Percentiles rank a stretch among this genome's conserved stretches.
phyloP scores from a whole-genome alignment of 2,888 invertebrate species.

The Andrena trimmerana region DNA sequence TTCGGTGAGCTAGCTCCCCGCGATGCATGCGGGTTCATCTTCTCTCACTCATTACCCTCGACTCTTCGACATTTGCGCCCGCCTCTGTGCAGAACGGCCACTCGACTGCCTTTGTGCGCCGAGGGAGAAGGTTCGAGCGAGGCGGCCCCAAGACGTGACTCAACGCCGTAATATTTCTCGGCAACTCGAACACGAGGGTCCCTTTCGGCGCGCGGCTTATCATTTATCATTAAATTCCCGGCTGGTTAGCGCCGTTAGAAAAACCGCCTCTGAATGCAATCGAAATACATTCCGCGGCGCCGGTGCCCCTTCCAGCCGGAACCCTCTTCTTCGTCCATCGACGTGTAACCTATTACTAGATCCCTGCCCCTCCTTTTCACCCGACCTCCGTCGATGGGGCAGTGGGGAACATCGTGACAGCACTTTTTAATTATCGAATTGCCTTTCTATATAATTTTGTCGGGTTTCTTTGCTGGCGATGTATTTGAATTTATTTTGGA shows the following conservation, averaged over 20 bases:
- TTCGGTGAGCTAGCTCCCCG: constrained; percentile 2
- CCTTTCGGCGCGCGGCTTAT: constrained; percentile 57
- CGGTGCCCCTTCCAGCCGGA: background rate
- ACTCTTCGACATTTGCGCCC: constrained; percentile 65
- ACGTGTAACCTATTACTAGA: background rate
- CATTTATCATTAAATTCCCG: constrained; percentile 71
- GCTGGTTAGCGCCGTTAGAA: constrained; percentile 29
- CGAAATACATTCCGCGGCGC: constrained; percentile 44
- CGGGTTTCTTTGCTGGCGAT: too few species aligned
- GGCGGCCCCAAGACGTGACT: constrained; percentile 66
- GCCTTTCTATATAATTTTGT: too few species aligned
- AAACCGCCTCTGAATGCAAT: constrained; percentile 47
- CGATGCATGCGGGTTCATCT: constrained; percentile 56
- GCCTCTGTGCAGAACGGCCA: constrained; percentile 22
- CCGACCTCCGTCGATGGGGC: background rate
- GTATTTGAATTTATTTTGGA: too few species aligned
- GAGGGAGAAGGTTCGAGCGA: constrained; percentile 29
- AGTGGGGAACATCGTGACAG: too few species aligned
- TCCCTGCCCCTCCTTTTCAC: background rate
- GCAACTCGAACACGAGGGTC: constrained; percentile 50
- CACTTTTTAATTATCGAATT: too few species aligned
- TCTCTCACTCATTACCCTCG: constrained; percentile 66
- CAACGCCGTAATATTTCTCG: constrained; percentile 63
- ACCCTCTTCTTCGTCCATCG: constrained; percentile 31
- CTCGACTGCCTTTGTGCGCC: constrained; percentile 49